phyloP scores from a whole-genome alignment of 2,797 vertebrate species.

The Morus bassanus region DNA sequence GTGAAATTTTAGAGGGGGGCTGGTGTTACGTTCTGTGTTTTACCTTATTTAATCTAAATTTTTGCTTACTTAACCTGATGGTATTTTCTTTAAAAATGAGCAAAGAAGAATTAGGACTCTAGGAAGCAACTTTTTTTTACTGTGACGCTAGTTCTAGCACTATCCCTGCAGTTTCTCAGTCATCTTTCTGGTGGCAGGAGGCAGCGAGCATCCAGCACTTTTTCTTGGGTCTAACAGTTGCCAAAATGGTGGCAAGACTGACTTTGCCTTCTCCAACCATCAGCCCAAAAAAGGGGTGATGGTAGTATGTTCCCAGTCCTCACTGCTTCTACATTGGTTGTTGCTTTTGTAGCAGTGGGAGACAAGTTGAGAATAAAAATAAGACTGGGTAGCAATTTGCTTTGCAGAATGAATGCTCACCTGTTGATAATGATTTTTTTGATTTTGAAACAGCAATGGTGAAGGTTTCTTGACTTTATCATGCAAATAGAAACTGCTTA shows the following conservation, averaged over 20 bases:
- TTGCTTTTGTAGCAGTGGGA: neutral
- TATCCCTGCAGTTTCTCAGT: neutral
- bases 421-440: neutral
- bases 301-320: neutral
- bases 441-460: neutral
- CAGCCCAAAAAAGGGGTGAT: rapidly evolving
- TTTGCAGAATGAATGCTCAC: neutral
- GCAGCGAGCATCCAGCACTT: neutral
- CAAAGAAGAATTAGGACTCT: neutral
- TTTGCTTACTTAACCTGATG: neutral
- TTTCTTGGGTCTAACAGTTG: neutral
- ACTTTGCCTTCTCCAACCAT: neutral
- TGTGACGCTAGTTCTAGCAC: neutral
- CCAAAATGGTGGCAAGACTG: neutral
- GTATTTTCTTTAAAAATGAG: neutral
- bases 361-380: neutral
- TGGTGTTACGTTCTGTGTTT: neutral
- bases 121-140: neutral
- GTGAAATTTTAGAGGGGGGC: neutral
- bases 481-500: neutral
- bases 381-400: neutral
- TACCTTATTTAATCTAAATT: neutral
- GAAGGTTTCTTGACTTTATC: neutral
- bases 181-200: neutral
- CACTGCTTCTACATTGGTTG: neutral